Evolutionary conservation across 2,797 vertebrate genomes (phyloP), one percentile per base, ranked within the genome.

Genomic region (Microctenopoma steveboyesi): DNA sequence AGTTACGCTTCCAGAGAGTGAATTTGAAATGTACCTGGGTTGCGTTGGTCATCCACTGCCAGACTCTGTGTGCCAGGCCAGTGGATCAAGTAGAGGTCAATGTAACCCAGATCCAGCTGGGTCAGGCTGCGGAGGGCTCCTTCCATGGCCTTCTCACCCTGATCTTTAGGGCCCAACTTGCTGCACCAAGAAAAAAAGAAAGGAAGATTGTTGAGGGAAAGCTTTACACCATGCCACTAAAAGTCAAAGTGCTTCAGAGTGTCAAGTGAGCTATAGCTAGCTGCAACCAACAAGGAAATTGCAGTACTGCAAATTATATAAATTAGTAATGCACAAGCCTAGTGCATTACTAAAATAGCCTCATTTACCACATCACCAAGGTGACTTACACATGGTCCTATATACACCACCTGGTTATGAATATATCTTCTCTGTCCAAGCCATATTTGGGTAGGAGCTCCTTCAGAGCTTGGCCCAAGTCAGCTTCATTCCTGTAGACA

Each of bases 41-140:
- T 96, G 11, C 64, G 76, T 14, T 81, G 47, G 73, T 96, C 94
- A 8, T 72, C 51, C 47, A 93, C 92, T 0, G 13, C 77, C 54
- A 91, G 50, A 22, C 94, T 94, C 68, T 93, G 91, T 3, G 93
- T 95, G 8, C 95, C 95, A 0, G 95, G 95, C 95, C 95, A 95
- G 80, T 96, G 95, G 78, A 96, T 92, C 33, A 96, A 87, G 76
- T 94, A 96, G 4, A 96, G 92, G 64, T 96, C 95, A n/a, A 96
- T 91, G 81, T 95, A 96, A 39, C 79, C 91, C 60, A 93, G 60
- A 28, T 87, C 93, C 71, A 96, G 81, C 56, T 93, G 83, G 22
- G 90, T 72, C 77, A 96, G 71, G 72, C 94, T 96, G 14, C 39
- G 83, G 4, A 92, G 76, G 69, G 94, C 95, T 13, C 88, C 94